Conservation (phyloP, 2,113 vertebrate genomes). For the Manacus vitellinus region DNA sequence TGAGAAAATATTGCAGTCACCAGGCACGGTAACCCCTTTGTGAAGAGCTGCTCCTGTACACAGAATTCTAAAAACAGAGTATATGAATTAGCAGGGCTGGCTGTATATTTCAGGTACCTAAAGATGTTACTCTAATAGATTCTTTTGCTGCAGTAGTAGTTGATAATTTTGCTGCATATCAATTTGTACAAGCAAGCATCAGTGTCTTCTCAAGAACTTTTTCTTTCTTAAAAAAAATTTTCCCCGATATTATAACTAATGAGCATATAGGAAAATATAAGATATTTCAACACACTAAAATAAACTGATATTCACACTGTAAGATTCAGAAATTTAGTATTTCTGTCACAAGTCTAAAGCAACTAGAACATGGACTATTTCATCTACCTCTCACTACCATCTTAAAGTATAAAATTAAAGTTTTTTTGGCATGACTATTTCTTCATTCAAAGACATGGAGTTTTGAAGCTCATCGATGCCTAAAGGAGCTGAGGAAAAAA, state of each 20-base stretch:
- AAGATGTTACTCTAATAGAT: neutral
- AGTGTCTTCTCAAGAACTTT: neutral
- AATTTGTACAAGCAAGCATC: neutral
- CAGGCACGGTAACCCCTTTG: neutral
- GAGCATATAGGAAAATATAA: neutral
- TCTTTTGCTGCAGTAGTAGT: neutral
- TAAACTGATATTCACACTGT: neutral
- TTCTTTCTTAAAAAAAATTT: neutral
- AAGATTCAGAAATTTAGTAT: neutral
- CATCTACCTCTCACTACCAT: neutral
- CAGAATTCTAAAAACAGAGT: neutral
- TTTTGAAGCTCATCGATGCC: neutral
- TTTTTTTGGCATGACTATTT: neutral
- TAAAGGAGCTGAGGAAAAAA: too few species aligned
- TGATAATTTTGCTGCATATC: neutral
- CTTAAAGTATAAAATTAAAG: neutral
- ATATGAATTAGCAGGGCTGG: neutral
- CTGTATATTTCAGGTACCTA: neutral
- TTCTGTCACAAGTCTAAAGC: neutral
- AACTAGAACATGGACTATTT: neutral
- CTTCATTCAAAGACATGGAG: neutral
- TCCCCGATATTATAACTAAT: neutral
- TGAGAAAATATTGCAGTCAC: neutral
- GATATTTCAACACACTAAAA: neutral
- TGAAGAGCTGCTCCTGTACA: neutral